Evolutionary conservation across 2,888 invertebrate species (phyloP), one percentile per base, ranked within the genome.

Genomic region (Epinotia bilunana): DNA sequence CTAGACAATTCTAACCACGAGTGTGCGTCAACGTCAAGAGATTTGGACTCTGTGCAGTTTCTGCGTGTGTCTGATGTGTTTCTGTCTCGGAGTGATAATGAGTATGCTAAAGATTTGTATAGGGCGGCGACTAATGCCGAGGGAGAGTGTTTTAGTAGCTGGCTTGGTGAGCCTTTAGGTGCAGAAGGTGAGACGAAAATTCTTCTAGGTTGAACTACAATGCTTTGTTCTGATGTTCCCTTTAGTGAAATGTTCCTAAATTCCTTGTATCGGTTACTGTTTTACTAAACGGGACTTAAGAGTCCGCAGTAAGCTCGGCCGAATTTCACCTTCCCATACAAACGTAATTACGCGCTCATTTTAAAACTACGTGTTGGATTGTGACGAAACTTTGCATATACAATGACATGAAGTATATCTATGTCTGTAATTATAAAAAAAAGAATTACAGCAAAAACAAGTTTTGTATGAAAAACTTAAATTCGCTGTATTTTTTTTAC

Each of bases 21-120:
- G 16, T 64, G 64, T 65, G 28, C 65, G 53, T 55, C 65, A 5
- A 55, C 53, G 18, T 62, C 62, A 5, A 43, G 60, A 71, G 78
- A 39, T 39, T 7, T 33, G 3, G 64, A 78, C 69, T 74, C 78
- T 39, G 78, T 79, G 64, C 73, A 71, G n/a, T n/a, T 53, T 43
- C 73, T 72, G 39, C 43, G 76, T 0, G 63, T 72, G 0, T 76
- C 72, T 0, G 73, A 76, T 7, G 76, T 76, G n/a, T 76, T 73
- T 68, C 18, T 72, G 6, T 82, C 76, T 65, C 78, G 75, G 62
- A 81, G 82, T 76, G 77, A 80, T 77, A 74, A 72, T 75, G 84
- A 85, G 75, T 88, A 82, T 77, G 83, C 84, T 1, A 67, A 67
- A 20, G 67, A 72, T 72, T 46, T 75, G 62, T 72, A 75, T 57